Percentiles rank a stretch among this genome's conserved stretches.
Evolutionary conservation across 2,888 invertebrate genomes (phyloP).

Genomic region (Pantelozetes paolii): DNA sequence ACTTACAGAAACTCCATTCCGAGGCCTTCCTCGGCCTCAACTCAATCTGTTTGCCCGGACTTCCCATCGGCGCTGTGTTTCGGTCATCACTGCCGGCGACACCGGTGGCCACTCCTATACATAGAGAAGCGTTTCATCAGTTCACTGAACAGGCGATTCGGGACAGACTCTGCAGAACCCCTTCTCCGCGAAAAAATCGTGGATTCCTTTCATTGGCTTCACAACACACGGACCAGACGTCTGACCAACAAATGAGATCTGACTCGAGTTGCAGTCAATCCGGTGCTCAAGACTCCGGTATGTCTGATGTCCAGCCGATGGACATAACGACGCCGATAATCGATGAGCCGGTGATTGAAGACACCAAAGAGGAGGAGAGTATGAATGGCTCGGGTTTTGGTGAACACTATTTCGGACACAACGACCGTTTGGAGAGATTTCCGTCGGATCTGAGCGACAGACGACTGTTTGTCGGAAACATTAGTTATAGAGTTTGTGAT

Average conservation of each 20-base stretch:
- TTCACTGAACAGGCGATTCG: constrained; percentile 48
- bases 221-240: constrained; percentile 26
- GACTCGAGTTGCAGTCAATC: constrained; percentile 15
- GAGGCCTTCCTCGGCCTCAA: constrained; percentile 49
- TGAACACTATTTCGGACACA: constrained; percentile 1
- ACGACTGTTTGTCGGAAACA: constrained; percentile 47
- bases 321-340: constrained; percentile 40
- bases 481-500: constrained; percentile 45
- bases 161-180: constrained; percentile 48
- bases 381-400: constrained; percentile 5
- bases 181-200: constrained; percentile 48
- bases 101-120: constrained; percentile 48
- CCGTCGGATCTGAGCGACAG: constrained; percentile 41
- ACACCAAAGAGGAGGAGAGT: constrained; percentile 5
- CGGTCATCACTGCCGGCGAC: constrained; percentile 49
- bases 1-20: constrained; percentile 48
- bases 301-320: constrained; percentile 36
- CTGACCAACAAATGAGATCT: constrained; percentile 32
- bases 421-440: constrained; percentile 27
- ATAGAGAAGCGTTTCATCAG: constrained; percentile 46
- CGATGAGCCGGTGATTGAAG: constrained; percentile 36
- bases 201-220: constrained; percentile 46
- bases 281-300: constrained; percentile 38
- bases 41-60: constrained; percentile 47
- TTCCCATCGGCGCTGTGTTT: constrained; percentile 48